Evolutionary conservation across 2,888 invertebrate species (phyloP).

Genomic region (Mechanitis messenoides): DNA sequence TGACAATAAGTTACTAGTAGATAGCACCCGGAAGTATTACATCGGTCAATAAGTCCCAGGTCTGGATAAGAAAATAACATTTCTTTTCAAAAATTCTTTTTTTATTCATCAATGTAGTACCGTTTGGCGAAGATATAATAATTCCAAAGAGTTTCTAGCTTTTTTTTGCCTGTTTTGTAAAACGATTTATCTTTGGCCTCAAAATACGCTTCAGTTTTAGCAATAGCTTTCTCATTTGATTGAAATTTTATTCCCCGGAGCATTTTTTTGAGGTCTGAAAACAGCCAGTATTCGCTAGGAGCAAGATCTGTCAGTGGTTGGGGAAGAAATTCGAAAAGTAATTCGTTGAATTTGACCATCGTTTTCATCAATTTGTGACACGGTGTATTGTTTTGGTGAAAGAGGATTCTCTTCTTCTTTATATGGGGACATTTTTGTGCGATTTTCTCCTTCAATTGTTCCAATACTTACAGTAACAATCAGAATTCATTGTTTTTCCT

Average conservation of each 20-base stretch:
- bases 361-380: constrained; percentile 1
- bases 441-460: neutral
- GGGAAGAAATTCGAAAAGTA: neutral
- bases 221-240: neutral
- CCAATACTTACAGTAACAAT: neutral
- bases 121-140: neutral
- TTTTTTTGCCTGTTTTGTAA: neutral
- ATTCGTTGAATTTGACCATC: neutral
- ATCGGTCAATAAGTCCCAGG: neutral
- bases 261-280: neutral
- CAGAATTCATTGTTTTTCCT: neutral
- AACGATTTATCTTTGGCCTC: neutral
- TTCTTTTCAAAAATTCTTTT: neutral
- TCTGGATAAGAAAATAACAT: neutral
- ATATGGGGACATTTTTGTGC: neutral
- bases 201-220: neutral
- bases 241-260: too few relatives aligned
- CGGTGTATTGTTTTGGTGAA: neutral
- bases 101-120: neutral
- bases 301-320: neutral
- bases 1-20: too few relatives aligned
- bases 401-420: neutral
- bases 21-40: neutral
- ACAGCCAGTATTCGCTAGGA: neutral
- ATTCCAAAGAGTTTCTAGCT: neutral